Conservation (phyloP, 2,113 vertebrate species). For the Micronycteris hirsuta region DNA sequence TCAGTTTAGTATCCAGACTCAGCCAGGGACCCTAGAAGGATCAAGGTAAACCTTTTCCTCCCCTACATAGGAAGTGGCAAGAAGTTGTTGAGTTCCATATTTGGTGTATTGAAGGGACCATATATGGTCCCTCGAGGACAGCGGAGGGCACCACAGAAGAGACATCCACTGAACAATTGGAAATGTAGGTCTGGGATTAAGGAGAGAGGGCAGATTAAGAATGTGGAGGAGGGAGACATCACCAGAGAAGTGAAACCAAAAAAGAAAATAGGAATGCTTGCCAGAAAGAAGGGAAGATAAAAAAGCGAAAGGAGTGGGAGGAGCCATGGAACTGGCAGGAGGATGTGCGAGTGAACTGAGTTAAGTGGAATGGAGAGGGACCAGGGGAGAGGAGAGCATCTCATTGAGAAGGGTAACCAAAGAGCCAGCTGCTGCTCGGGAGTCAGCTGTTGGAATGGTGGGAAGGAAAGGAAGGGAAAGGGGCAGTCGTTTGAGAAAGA, state of each 20-base stretch:
- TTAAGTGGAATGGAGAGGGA: background rate
- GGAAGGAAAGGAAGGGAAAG: background rate
- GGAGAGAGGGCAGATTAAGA: background rate
- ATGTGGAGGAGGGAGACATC: background rate
- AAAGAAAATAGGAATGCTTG: background rate
- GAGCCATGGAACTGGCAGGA: background rate
- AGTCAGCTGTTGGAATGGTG: background rate
- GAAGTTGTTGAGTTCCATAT: background rate
- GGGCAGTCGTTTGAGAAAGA: background rate
- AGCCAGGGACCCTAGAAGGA: background rate
- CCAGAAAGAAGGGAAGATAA: background rate
- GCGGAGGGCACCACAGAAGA: background rate
- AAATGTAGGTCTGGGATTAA: background rate
- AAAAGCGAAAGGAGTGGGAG: no score
- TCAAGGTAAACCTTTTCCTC: background rate
- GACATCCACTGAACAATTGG: background rate
- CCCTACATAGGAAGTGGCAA: background rate
- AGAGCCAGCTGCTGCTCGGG: background rate
- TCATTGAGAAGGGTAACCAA: background rate
- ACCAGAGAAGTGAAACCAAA: background rate
- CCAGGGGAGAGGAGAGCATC: background rate
- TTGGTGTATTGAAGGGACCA: background rate
- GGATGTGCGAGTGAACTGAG: background rate
- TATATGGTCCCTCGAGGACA: no score
- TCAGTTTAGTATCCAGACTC: background rate